Evolutionary conservation across 2,113 vertebrate genomes (phyloP).

Genomic region (Podocnemis expansa): DNA sequence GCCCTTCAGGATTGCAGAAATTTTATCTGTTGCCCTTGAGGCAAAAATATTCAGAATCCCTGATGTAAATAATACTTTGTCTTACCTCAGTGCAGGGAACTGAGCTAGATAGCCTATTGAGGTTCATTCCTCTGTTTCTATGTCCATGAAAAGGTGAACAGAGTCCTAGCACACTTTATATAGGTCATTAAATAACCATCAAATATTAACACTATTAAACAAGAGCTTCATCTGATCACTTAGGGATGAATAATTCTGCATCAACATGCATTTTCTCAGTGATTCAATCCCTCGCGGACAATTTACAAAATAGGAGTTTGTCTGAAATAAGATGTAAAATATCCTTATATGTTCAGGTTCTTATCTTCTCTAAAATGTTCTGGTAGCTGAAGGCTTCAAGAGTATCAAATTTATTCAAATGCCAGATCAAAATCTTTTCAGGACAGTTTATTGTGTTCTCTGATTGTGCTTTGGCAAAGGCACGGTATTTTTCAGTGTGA

Average conservation of each 20-base stretch:
- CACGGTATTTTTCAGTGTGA: conserved; percentile 26
- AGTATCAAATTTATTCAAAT: conserved; percentile 50
- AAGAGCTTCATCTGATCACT: not conserved
- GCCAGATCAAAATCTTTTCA: conserved; percentile 61
- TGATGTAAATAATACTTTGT: not conserved
- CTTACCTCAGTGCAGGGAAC: not conserved
- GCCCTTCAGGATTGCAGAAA: too few species aligned
- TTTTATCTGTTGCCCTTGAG: too few species aligned
- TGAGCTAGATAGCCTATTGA: not conserved
- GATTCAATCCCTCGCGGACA: conserved; percentile 45
- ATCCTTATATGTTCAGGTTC: conserved; percentile 12
- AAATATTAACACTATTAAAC: not conserved
- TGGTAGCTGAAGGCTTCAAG: not conserved
- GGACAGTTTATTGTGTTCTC: conserved; percentile 26
- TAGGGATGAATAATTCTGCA: conserved; percentile 25
- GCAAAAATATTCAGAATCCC: too few species aligned
- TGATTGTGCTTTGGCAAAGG: conserved; percentile 26
- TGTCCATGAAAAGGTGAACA: conserved; percentile 27
- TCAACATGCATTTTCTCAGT: conserved; percentile 5
- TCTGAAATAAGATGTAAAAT: conserved; percentile 31
- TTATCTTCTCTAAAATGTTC: conserved; percentile 7
- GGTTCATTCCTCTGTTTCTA: not conserved
- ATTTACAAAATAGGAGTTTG: conserved; percentile 42
- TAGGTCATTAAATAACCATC: not conserved
- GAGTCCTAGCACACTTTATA: conserved; percentile 20